Evolutionary conservation across 2,113 vertebrate genomes (phyloP).

Genomic region (Thermophis baileyi): DNA sequence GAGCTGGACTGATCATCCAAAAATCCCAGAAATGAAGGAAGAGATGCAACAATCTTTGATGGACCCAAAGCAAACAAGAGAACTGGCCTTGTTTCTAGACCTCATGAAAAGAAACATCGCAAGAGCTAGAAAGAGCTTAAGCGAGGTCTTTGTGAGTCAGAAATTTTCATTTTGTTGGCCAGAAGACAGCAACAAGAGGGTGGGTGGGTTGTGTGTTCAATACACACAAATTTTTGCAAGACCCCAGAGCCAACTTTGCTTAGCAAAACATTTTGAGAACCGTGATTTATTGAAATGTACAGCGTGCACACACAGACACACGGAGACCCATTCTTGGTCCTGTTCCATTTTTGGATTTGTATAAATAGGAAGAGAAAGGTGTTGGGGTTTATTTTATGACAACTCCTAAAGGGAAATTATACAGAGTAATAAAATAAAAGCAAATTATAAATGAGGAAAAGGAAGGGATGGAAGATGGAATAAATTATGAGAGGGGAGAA

Average conservation of each 20-base stretch:
- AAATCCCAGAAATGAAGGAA: not conserved
- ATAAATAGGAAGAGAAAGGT: conserved; percentile 43
- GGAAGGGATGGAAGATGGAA: conserved; percentile 56
- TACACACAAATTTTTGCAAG: not conserved
- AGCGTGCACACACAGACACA: not conserved
- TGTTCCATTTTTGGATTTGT: conserved; percentile 7
- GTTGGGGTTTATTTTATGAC: conserved; percentile 61
- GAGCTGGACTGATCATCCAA: not conserved
- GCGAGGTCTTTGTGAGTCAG: not conserved
- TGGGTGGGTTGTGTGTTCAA: not conserved
- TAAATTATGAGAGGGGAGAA: conserved; percentile 47
- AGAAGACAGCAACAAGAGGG: not conserved
- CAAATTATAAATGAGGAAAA: conserved; percentile 63
- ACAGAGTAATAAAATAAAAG: conserved; percentile 69
- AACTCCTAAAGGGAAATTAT: conserved; percentile 67
- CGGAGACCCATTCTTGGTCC: not conserved
- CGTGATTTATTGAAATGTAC: not conserved
- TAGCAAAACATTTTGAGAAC: not conserved
- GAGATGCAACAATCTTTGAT: not conserved
- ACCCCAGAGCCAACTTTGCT: not conserved
- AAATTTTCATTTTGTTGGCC: not conserved
- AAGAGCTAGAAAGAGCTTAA: not conserved
- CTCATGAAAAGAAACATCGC: not conserved
- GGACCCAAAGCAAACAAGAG: not conserved
- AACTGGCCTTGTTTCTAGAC: not conserved